Percentiles rank a stretch among this genome's conserved stretches.
These are phyloP conservation scores for Allophyes oxyacanthae DNA, from an alignment of 2,888 invertebrate species.

Conservation along the genomic window DNA sequence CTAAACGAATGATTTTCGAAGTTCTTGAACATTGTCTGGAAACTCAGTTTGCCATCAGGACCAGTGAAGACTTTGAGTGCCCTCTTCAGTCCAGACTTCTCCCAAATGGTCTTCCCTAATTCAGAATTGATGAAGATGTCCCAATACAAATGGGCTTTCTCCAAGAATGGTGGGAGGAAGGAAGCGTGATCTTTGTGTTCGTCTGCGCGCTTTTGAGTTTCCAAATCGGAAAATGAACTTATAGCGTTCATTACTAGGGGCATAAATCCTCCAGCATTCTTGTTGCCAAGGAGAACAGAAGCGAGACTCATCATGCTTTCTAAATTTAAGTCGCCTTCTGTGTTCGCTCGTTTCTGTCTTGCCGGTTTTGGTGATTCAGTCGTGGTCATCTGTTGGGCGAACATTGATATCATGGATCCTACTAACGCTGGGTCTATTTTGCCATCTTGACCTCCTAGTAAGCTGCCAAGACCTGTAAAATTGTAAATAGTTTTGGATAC, in stretches of 20 bases:
- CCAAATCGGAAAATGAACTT: constrained; percentile 90
- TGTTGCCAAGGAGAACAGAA: constrained; percentile 86
- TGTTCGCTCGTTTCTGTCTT: constrained; percentile 69
- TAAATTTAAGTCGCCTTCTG: constrained; percentile 83
- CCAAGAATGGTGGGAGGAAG: constrained; percentile 91
- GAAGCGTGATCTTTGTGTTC: constrained; percentile 92
- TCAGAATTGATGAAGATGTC: constrained; percentile 94
- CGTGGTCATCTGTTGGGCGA: constrained; percentile 77
- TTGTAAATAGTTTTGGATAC: no score
- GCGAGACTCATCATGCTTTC: constrained; percentile 88
- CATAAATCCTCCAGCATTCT: constrained; percentile 84
- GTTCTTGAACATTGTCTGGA: constrained; percentile 92
- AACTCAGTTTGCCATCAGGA: constrained; percentile 92
- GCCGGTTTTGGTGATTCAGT: constrained; percentile 64
- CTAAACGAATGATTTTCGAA: constrained; percentile 95
- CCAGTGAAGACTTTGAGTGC: constrained; percentile 92
- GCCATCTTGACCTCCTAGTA: constrained; percentile 89
- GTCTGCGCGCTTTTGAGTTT: constrained; percentile 89
- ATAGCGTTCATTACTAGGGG: constrained; percentile 92
- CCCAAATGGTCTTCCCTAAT: constrained; percentile 92
- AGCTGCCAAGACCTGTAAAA: constrained; percentile 83
- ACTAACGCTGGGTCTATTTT: constrained; percentile 89
- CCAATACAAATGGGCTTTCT: constrained; percentile 92
- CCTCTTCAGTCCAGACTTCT: constrained; percentile 92
- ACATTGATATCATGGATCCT: constrained; percentile 83